Percentiles rank a stretch among this genome's conserved stretches.
These are phyloP conservation scores for Ctenicera cuprea DNA, from an alignment of 2,888 invertebrate genomes.

Conservation along the genomic window DNA sequence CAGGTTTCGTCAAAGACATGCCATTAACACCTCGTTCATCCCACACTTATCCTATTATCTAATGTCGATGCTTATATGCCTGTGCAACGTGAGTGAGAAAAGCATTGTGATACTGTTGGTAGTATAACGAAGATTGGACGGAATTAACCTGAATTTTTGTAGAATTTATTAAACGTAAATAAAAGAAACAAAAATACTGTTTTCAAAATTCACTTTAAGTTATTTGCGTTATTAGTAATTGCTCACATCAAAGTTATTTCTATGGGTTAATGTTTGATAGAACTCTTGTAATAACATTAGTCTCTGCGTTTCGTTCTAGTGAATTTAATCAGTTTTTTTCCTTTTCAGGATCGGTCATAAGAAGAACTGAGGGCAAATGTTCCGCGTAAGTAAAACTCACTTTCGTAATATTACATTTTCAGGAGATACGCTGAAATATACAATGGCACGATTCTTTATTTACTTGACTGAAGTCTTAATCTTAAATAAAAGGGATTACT, in stretches of 20 bases:
- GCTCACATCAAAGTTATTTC: too few species aligned
- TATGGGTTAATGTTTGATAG: too few species aligned
- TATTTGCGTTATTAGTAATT: too few species aligned
- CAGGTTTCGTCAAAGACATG: constrained; percentile 9
- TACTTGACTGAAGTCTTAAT: constrained; percentile 61
- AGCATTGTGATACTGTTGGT: too few species aligned
- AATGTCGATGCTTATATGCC: background rate
- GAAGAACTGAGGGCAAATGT: constrained; percentile 54
- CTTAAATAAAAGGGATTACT: constrained; percentile 63
- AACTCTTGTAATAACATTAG: too few species aligned
- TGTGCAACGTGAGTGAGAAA: too few species aligned
- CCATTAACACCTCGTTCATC: constrained; percentile 16
- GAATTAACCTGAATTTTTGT: too few species aligned
- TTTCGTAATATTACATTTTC: constrained; percentile 42
- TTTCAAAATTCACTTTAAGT: too few species aligned
- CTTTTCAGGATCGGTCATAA: constrained; percentile 35
- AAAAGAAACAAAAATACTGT: too few species aligned
- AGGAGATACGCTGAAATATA: constrained; percentile 38
- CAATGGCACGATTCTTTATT: constrained; percentile 58
- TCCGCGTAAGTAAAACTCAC: constrained; percentile 57
- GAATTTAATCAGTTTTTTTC: constrained; percentile 19
- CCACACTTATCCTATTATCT: constrained; percentile 10
- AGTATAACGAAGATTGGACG: too few species aligned
- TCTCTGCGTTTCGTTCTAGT: background rate
- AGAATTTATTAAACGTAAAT: too few species aligned